Base-by-base conservation (phyloP, 92 coral and sea anemone genomes). In the Porites lobata region DNA sequence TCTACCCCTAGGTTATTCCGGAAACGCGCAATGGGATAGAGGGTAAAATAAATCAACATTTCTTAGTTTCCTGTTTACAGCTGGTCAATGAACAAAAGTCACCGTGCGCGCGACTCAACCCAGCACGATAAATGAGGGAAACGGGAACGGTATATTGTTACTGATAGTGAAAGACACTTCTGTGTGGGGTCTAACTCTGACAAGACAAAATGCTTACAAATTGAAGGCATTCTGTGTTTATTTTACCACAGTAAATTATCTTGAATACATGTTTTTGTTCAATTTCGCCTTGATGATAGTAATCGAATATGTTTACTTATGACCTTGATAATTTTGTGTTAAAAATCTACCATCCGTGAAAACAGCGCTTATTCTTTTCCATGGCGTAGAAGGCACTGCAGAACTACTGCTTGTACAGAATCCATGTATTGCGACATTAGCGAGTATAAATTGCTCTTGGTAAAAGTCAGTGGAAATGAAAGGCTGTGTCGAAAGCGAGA, bases 41-140 rank as follows among this genome's bases (percentile, higher is more conserved):
- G 63, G 80, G 80, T 15, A 73, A 65, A 84, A 75, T 84, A 51
- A 72, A 73, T 61, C 52, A 84, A 65, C 80, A 84, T 84, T 61
- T 75, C 61, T 61, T 15, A 8, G 80, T 50, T 84, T 84, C 87
- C 87, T 84, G 87, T 84, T 84, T 84, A 62, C 72, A 61, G 24
- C 73, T 73, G 73, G 29, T 66, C 58, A 84, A 73, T 84, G 64
- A 50, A 22, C 72, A 74, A 52, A 84, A 62, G 69, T 69, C 77
- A 64, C 82, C 74, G 87, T 72, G 50, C 22, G 59, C 29, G 50
- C 43, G 43, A 32, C 87, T 19, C 43, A 20, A 32, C 87, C 20
- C 87, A 83, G 87, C 72, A 74, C 43, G 87, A 73, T 9, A 72
- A 47, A 13, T 50, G 13, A 74, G 62, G 50, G 58, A 20, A 19